These are phyloP conservation scores for Tringa solitaria DNA, from an alignment of 2,113 vertebrate genomes.

Conservation along the genomic window DNA sequence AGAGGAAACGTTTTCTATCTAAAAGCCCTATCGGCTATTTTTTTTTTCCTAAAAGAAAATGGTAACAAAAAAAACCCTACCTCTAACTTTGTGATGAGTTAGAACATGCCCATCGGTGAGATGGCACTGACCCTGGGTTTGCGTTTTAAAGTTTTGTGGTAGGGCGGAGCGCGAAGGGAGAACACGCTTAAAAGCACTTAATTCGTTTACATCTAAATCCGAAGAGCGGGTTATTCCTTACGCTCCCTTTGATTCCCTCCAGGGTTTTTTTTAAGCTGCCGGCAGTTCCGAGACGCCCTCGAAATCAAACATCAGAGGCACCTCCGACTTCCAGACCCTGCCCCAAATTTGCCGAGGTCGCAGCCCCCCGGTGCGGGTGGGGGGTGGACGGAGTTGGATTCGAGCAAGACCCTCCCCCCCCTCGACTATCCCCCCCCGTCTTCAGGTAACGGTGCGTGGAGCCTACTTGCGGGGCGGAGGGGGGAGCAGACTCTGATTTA, in stretches of 20 bases:
- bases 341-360: no score
- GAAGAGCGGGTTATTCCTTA: accelerated
- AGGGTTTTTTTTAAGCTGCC: accelerated
- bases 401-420: no score
- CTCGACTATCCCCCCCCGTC: not conserved
- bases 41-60: not conserved
- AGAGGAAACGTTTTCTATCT: not conserved
- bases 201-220: not conserved
- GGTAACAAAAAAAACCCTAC: accelerated
- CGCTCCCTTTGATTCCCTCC: accelerated
- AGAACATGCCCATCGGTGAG: accelerated
- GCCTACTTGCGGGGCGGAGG: no score
- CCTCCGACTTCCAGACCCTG: not conserved
- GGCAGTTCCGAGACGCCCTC: not conserved
- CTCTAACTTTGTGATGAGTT: accelerated
- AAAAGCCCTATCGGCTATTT: accelerated
- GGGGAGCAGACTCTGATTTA: not conserved
- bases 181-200: accelerated
- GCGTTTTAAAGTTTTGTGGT: accelerated
- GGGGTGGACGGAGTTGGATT: not conserved
- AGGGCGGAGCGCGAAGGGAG: accelerated
- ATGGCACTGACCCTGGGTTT: accelerated
- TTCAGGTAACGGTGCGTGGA: not conserved
- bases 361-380: accelerated
- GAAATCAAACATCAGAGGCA: accelerated